Evolutionary conservation across 1,140 invertebrate genomes (phyloP).

Genomic region (Sweltsa coloradensis): DNA sequence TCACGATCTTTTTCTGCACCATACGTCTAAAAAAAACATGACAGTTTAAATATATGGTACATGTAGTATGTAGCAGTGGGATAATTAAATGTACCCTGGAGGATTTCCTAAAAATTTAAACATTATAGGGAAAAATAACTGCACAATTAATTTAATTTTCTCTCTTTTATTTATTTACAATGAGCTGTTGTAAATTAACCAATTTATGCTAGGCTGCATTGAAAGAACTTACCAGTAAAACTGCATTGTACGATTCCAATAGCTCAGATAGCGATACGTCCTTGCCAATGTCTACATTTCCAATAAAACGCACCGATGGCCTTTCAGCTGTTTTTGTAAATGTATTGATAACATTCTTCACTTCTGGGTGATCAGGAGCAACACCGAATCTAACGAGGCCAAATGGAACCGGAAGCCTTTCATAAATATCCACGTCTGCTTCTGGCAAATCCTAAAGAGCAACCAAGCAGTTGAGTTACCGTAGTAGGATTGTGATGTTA

Average conservation of each 20-base stretch:
- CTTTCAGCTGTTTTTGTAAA: constrained; percentile 83
- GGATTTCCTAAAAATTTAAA: too few species aligned
- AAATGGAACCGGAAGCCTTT: constrained; percentile 94
- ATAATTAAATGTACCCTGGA: too few species aligned
- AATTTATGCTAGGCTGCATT: too few species aligned
- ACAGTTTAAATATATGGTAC: too few species aligned
- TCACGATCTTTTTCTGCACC: constrained; percentile 71
- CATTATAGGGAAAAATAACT: too few species aligned
- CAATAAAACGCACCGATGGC: constrained; percentile 71
- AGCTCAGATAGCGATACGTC: constrained; percentile 69
- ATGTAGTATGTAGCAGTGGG: too few species aligned
- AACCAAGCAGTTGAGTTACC: too few species aligned
- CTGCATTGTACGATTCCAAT: constrained; percentile 68
- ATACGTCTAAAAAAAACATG: constrained; percentile 50
- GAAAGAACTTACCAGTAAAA: constrained; percentile 61
- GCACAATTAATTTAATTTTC: too few species aligned
- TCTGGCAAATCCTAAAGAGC: constrained; percentile 35
- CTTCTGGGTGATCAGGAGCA: constrained; percentile 96
- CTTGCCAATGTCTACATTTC: constrained; percentile 79
- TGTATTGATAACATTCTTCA: constrained; percentile 95
- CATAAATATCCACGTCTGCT: constrained; percentile 78
- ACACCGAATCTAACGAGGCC: constrained; percentile 95
- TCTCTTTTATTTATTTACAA: too few species aligned
- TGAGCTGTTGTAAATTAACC: too few species aligned
- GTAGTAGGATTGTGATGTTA: too few species aligned